phyloP scores from a whole-genome alignment of 2,888 invertebrate species.

The Julus scanicus region DNA sequence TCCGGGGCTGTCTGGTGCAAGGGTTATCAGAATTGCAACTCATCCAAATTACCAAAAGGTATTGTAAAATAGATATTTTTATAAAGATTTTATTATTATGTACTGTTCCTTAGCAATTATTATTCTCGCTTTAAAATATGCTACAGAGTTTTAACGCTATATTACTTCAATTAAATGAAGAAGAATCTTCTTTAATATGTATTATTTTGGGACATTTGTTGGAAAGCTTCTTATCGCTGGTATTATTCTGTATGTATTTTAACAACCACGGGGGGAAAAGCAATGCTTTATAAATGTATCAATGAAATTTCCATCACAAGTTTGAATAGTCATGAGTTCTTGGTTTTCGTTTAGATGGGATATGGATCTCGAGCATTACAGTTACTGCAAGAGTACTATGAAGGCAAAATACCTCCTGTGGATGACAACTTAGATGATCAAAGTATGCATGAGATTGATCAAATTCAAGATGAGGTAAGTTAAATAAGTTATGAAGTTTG shows the following conservation, averaged over 20 bases:
- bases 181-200: no score
- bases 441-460: constrained; percentile 67
- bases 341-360: constrained; percentile 85
- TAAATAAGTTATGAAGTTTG: neutral
- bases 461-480: constrained; percentile 69
- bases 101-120: no score
- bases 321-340: no score
- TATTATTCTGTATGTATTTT: no score
- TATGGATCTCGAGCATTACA: constrained; percentile 91
- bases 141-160: no score
- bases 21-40: constrained; percentile 96
- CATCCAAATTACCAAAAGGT: constrained; percentile 96
- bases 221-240: no score
- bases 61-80: neutral
- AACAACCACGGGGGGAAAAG: no score
- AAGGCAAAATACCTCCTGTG: constrained; percentile 79
- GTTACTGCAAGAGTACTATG: constrained; percentile 88
- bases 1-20: constrained; percentile 86
- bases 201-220: no score
- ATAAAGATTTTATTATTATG: constrained; percentile 54
- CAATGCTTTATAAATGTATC: no score
- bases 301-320: no score
- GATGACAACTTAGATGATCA: constrained; percentile 70
- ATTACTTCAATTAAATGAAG: no score
- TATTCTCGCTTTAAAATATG: no score